Evolutionary conservation across 2,888 invertebrate species (phyloP).

Genomic region (Acleris holmiana): DNA sequence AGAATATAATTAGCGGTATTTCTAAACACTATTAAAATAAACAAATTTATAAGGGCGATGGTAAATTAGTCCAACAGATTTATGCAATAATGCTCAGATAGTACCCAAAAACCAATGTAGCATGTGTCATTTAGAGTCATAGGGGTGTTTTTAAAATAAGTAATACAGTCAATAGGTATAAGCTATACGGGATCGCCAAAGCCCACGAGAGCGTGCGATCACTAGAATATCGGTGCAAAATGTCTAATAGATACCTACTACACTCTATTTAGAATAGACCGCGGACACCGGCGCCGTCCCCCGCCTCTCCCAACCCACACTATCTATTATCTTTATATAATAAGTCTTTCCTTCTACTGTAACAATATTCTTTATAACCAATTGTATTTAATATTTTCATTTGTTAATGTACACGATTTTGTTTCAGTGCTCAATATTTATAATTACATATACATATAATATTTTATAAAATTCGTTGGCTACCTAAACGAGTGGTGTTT

Average conservation of each 20-base stretch:
- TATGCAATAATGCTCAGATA: too few species aligned
- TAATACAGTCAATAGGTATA: conserved; percentile 8
- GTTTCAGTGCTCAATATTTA: conserved; percentile 79
- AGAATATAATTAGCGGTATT: too few species aligned
- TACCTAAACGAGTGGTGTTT: conserved; percentile 76
- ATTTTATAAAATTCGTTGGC: conserved; percentile 80
- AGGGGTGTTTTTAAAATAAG: conserved; percentile 1
- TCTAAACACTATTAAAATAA: too few species aligned
- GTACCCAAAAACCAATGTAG: too few species aligned
- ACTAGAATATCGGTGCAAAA: conserved; percentile 79
- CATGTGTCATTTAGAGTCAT: conserved; percentile 23
- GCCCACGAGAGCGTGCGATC: conserved; percentile 54
- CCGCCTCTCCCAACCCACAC: conserved; percentile 49
- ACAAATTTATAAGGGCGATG: too few species aligned
- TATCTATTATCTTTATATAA: conserved; percentile 58
- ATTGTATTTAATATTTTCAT: conserved; percentile 55
- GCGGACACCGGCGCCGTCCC: conserved; percentile 64
- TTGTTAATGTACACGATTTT: conserved; percentile 71
- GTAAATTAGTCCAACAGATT: neutral
- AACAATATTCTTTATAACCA: conserved; percentile 69
- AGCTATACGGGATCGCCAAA: conserved; percentile 15
- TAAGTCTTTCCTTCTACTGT: conserved; percentile 80
- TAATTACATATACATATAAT: conserved; percentile 44
- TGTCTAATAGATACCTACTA: conserved; percentile 75
- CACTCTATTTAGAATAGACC: conserved; percentile 78